phyloP scores from a whole-genome alignment of 1,140 invertebrate genomes.

The Dinoponera quadriceps region DNA sequence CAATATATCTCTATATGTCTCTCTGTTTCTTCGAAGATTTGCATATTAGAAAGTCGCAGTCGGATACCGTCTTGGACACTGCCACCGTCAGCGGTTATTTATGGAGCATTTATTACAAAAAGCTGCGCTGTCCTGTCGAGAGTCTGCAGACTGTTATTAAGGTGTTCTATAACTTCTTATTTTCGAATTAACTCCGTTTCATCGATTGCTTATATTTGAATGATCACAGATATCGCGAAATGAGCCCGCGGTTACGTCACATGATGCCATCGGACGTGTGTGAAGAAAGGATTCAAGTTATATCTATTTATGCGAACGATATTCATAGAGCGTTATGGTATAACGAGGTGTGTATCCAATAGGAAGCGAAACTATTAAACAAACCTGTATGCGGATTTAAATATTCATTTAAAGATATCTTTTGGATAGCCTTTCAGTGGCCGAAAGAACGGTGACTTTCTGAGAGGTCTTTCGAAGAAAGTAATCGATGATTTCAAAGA shows the following conservation, averaged over 20 bases:
- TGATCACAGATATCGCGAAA: slow-evolving; percentile 67
- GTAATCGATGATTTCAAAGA: slow-evolving; percentile 57
- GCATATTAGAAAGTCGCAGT: slow-evolving; percentile 69
- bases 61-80: slow-evolving; percentile 71
- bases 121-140: slow-evolving; percentile 75
- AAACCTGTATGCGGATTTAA: slow-evolving; percentile 1
- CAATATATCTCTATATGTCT: neutral
- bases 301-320: slow-evolving; percentile 71
- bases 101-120: slow-evolving; percentile 76
- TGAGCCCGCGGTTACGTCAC: slow-evolving; percentile 39
- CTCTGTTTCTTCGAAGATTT: slow-evolving; percentile 55
- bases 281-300: slow-evolving; percentile 32
- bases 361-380: neutral
- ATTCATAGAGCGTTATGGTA: slow-evolving; percentile 73
- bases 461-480: slow-evolving; percentile 60
- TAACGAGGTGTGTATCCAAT: slow-evolving; percentile 64
- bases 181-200: slow-evolving; percentile 23
- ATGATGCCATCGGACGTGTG: slow-evolving; percentile 36
- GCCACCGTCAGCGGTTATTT: slow-evolving; percentile 78
- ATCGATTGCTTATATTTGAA: slow-evolving; percentile 14
- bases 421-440: slow-evolving; percentile 60
- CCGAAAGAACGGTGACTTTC: slow-evolving; percentile 55
- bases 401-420: slow-evolving; percentile 24
- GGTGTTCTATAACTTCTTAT: slow-evolving; percentile 61
- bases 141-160: slow-evolving; percentile 77